Evolutionary conservation across 2,797 vertebrate genomes (phyloP).

Genomic region (Champsocephalus gunnari): DNA sequence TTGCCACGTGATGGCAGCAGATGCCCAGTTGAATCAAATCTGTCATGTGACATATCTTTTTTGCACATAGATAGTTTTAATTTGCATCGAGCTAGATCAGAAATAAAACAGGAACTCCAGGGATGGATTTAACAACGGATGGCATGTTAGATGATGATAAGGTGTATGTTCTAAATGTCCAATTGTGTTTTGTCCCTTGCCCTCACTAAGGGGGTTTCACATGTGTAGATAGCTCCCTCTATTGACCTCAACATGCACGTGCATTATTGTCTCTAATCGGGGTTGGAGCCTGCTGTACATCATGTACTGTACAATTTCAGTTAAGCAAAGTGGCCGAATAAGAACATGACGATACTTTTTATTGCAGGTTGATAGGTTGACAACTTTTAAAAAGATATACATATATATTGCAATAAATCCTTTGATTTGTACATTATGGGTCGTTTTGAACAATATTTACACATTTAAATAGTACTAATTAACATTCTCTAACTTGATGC

Average conservation of each 20-base stretch:
- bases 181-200: background rate
- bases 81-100: background rate
- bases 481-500: background rate
- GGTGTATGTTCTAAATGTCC: background rate
- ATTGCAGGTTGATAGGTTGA: too few species aligned
- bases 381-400: too few species aligned
- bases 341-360: background rate
- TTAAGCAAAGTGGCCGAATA: background rate
- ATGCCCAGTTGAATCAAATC: background rate
- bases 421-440: background rate
- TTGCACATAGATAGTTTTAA: background rate
- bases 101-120: background rate
- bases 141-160: background rate
- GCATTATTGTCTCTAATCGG: background rate
- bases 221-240: conserved; percentile 43
- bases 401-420: background rate
- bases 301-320: background rate
- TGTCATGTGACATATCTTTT: background rate
- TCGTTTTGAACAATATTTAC: background rate
- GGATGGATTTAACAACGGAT: background rate
- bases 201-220: background rate
- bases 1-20: conserved; percentile 28
- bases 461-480: too few species aligned
- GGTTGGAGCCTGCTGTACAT: background rate
- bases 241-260: conserved; percentile 10